phyloP scores from a whole-genome alignment of 2,113 vertebrate species.

The Agapornis roseicollis region DNA sequence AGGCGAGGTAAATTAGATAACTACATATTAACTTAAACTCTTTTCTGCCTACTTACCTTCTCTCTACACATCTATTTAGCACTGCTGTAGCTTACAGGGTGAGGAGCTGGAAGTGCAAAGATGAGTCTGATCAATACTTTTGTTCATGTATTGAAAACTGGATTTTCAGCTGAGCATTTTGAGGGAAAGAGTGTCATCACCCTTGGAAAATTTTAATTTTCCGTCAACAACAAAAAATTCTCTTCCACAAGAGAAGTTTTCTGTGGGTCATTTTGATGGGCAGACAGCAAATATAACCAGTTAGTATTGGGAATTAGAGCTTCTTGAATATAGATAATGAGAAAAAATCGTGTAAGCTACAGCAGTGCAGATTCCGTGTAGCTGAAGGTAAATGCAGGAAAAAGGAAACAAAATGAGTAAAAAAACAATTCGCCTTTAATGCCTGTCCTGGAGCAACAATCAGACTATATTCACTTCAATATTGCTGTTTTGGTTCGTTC shows the following conservation, averaged over 20 bases:
- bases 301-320: background rate
- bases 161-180: background rate
- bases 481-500: background rate
- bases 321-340: background rate
- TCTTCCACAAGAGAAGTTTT: background rate
- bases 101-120: background rate
- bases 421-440: background rate
- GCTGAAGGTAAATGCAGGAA: background rate
- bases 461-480: too few species aligned
- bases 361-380: background rate
- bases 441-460: background rate
- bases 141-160: background rate
- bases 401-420: background rate
- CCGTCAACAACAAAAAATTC: background rate
- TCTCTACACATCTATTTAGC: background rate
- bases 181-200: background rate
- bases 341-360: background rate
- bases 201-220: background rate
- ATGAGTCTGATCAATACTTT: background rate
- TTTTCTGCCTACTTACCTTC: slow-evolving; percentile 58
- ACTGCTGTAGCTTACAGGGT: background rate
- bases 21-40: slow-evolving; percentile 48
- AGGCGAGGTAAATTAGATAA: slow-evolving; percentile 43
- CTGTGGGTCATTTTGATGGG: background rate
- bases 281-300: background rate